Evolutionary conservation across 2,797 vertebrate genomes (phyloP).

Genomic region (Zonotrichia albicollis): DNA sequence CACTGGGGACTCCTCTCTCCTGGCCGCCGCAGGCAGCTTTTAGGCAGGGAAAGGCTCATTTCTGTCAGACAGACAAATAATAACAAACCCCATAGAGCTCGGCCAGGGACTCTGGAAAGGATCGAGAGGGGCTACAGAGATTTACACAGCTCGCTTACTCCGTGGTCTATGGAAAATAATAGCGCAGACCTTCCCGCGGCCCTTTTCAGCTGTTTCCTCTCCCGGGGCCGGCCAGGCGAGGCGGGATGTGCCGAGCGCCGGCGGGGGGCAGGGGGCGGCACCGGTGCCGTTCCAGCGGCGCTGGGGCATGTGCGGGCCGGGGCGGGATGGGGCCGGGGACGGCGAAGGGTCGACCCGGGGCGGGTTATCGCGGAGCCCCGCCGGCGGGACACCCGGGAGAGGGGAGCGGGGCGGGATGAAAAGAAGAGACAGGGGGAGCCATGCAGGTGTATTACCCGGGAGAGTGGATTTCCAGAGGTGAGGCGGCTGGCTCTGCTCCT

Average conservation of each 20-base stretch:
- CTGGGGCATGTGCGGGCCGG: background rate
- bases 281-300: background rate
- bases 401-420: background rate
- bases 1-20: background rate
- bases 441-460: constrained; percentile 86
- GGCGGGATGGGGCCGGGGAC: background rate
- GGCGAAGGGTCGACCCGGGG: background rate
- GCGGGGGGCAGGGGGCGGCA: constrained; percentile 36
- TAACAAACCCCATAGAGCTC: background rate
- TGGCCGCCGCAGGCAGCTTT: background rate
- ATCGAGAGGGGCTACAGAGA: background rate
- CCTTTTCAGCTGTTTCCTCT: constrained; percentile 39
- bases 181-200: background rate
- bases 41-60: background rate
- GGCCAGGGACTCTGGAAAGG: background rate
- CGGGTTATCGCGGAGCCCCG: background rate
- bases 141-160: background rate
- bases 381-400: background rate
- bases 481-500: constrained; percentile 92
- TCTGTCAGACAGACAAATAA: background rate
- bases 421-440: background rate
- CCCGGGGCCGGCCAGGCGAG: background rate
- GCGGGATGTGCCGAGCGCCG: constrained; percentile 3
- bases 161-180: background rate
- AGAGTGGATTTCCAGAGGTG: constrained; percentile 94